Conservation (phyloP, 2,797 vertebrate genomes). For the Lagorchestes hirsutus region DNA sequence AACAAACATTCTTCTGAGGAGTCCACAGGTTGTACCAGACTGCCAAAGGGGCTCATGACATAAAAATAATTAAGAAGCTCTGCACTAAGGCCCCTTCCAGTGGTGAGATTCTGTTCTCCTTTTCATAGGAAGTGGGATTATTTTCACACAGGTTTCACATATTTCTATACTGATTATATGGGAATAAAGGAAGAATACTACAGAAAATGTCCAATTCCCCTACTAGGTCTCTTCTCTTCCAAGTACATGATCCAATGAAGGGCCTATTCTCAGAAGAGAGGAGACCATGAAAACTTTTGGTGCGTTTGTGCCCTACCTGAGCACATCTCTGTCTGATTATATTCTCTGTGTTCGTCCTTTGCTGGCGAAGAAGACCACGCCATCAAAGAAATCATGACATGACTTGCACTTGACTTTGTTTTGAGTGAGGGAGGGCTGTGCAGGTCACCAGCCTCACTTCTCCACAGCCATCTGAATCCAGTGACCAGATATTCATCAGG, state of each 20-base stretch:
- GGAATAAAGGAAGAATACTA: neutral
- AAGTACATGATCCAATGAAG: neutral
- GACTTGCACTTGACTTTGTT: no score
- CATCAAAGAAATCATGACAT: no score
- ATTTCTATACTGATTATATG: neutral
- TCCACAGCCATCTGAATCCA: no score
- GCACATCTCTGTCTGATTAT: neutral
- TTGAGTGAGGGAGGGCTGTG: no score
- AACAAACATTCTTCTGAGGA: neutral
- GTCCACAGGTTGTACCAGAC: neutral
- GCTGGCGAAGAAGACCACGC: no score
- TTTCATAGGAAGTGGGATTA: neutral
- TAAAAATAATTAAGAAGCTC: neutral
- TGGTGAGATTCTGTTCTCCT: neutral
- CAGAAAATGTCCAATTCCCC: neutral
- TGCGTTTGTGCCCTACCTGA: neutral
- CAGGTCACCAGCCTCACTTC: no score
- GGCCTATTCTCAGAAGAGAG: neutral
- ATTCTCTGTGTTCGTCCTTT: no score
- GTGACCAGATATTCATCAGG: no score
- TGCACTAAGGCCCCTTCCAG: neutral
- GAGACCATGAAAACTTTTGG: neutral
- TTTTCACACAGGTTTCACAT: neutral
- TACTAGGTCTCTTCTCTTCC: neutral
- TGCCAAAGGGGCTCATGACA: neutral